Conservation (phyloP, 2,113 vertebrate species). For the Ailurus styani region DNA sequence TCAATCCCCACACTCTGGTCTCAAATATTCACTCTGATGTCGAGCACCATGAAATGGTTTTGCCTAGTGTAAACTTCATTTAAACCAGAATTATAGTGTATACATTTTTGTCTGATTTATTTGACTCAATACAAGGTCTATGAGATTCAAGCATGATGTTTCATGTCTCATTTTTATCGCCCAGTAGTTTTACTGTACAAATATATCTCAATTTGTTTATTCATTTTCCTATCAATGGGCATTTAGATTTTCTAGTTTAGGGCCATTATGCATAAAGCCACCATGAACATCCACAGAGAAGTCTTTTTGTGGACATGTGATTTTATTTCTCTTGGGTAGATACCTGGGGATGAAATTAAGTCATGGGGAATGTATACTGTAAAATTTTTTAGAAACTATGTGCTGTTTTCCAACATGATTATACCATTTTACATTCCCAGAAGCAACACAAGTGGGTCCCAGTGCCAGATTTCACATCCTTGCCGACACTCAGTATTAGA, state of each 20-base stretch:
- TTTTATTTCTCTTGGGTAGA: background rate
- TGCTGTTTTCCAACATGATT: background rate
- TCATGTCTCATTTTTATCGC: background rate
- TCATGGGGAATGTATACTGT: background rate
- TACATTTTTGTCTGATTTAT: background rate
- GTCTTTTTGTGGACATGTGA: background rate
- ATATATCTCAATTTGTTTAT: background rate
- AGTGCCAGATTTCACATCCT: background rate
- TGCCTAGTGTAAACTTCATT: background rate
- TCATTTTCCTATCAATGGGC: background rate
- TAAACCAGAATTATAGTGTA: background rate
- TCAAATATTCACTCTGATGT: background rate
- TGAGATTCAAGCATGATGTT: background rate
- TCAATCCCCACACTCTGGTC: background rate
- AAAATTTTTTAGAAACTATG: background rate
- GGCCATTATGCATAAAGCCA: background rate
- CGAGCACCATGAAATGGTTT: background rate
- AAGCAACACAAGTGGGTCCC: background rate
- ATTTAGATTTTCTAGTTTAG: background rate
- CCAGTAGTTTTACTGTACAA: background rate
- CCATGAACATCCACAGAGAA: background rate
- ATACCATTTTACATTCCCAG: background rate
- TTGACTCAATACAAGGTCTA: background rate
- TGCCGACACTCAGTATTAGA: background rate
- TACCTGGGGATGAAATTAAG: background rate